phyloP scores from a whole-genome alignment of 2,797 vertebrate species.

The Poecilia velifera region DNA sequence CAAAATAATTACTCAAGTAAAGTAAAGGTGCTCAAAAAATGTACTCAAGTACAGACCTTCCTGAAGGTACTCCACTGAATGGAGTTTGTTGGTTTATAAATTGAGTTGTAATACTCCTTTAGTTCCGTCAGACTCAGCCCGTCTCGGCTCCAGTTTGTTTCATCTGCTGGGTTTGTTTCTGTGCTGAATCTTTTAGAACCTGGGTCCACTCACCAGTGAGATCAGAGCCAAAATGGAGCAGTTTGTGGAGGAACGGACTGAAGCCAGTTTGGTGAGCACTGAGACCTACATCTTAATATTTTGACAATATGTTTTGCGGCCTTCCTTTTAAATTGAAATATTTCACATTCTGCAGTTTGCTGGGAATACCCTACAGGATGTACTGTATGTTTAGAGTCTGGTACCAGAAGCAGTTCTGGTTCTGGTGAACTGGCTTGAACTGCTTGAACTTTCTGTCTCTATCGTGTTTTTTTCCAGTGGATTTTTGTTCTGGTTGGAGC shows the following conservation, averaged over 20 bases:
- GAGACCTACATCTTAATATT: neutral
- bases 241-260: slow-evolving; percentile 83
- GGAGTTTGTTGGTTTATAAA: neutral
- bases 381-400: neutral
- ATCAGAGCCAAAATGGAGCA: slow-evolving; percentile 79
- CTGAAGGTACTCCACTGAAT: neutral
- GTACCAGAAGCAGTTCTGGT: neutral
- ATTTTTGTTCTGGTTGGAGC: slow-evolving; percentile 84
- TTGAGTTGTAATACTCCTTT: neutral
- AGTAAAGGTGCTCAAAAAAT: no score
- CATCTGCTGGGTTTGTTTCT: slow-evolving; percentile 2
- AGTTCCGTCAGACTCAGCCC: no score
- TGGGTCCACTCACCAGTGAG: slow-evolving; percentile 57
- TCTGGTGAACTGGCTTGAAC: neutral
- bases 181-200: slow-evolving; percentile 66
- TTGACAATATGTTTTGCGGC: neutral
- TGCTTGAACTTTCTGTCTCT: neutral
- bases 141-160: neutral
- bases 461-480: slow-evolving; percentile 76
- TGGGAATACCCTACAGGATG: neutral
- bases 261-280: slow-evolving; percentile 85
- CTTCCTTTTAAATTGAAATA: neutral
- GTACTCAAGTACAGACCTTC: no score
- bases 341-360: neutral
- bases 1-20: no score